Percentiles rank a stretch among this genome's conserved stretches.
Evolutionary conservation across 2,888 invertebrate genomes (phyloP).

Genomic region (Oxycera nigricornis): DNA sequence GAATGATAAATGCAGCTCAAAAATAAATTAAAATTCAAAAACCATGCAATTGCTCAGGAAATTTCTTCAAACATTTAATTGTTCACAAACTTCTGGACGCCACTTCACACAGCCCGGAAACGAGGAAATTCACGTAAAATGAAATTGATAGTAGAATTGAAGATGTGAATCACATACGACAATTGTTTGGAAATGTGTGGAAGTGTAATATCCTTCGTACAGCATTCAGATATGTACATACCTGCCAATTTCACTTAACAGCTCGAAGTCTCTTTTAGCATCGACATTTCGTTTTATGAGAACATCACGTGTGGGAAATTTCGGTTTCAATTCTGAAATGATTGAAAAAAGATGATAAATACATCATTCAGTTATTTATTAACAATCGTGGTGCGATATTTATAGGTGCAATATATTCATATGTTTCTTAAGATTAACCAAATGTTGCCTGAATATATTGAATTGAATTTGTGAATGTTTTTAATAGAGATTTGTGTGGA

Average conservation of each 20-base stretch:
- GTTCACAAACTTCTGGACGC: not conserved
- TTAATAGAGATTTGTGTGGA: not conserved
- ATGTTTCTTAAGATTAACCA: too few species aligned
- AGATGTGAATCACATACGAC: constrained; percentile 20
- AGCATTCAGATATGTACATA: constrained; percentile 61
- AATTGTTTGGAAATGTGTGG: constrained; percentile 2
- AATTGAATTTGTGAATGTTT: constrained; percentile 3
- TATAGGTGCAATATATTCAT: constrained; percentile 14
- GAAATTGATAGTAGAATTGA: not conserved
- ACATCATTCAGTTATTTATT: constrained; percentile 14
- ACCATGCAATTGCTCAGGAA: not conserved
- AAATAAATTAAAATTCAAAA: too few species aligned
- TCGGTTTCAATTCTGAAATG: constrained; percentile 82
- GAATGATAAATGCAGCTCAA: too few species aligned
- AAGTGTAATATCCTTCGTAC: not conserved
- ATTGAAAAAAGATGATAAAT: constrained; percentile 35
- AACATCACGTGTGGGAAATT: constrained; percentile 89
- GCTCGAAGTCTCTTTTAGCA: constrained; percentile 85
- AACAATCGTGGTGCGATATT: constrained; percentile 16
- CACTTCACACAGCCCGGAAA: not conserved
- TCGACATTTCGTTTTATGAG: constrained; percentile 81
- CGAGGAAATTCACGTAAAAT: not conserved
- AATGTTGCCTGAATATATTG: too few species aligned
- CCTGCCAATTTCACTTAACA: constrained; percentile 93
- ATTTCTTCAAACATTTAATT: not conserved